Conservation (phyloP, 2,888 invertebrate species). For the Chrysina gloriosa region DNA sequence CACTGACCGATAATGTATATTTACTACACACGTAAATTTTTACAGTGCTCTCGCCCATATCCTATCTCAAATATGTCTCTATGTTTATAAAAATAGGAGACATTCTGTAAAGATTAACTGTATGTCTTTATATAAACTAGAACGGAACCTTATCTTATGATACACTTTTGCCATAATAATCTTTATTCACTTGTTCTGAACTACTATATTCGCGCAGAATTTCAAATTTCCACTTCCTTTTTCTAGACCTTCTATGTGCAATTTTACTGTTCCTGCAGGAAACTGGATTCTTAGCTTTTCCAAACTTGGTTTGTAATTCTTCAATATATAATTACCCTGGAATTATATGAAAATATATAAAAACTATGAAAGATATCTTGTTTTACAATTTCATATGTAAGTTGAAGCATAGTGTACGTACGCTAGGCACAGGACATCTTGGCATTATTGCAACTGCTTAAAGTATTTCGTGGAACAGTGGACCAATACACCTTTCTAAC, state of each 20-base stretch:
- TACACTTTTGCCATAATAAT: no score
- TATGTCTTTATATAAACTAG: no score
- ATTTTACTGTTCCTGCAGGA: not conserved
- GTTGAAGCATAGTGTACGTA: not conserved
- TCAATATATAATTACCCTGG: constrained; percentile 8
- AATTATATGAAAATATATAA: no score
- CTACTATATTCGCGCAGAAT: not conserved
- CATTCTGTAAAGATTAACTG: no score
- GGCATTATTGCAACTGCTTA: not conserved
- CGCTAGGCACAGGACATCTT: constrained; percentile 20
- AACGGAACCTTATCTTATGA: no score
- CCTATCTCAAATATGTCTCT: no score
- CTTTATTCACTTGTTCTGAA: not conserved
- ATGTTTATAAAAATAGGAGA: no score
- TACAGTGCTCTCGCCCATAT: no score
- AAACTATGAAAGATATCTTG: no score
- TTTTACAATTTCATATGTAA: no score
- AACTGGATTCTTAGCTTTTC: constrained; percentile 7
- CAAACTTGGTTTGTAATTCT: constrained; percentile 6
- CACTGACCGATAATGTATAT: no score
- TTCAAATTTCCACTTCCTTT: constrained; percentile 8
- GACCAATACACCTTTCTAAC: not conserved
- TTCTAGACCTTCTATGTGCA: not conserved
- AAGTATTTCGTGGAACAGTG: not conserved
- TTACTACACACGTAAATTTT: no score